These are phyloP conservation scores for Plecturocebus donacophilus DNA, from an alignment of 2,113 vertebrate genomes.

Conservation along the genomic window DNA sequence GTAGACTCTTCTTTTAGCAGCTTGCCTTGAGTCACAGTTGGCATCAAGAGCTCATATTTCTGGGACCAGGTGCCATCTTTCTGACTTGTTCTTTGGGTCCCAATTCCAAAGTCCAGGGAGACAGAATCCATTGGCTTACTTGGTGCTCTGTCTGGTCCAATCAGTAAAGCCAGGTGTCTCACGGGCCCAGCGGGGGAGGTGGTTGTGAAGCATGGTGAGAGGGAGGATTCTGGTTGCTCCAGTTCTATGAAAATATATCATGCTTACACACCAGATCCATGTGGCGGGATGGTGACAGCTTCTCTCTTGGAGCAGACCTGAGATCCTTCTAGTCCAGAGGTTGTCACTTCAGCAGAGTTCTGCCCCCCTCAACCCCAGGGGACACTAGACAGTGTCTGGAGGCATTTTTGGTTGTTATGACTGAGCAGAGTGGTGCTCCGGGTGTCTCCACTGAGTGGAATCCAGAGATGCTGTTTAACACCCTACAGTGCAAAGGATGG, in stretches of 20 bases:
- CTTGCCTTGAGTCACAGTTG: not conserved
- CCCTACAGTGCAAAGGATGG: not conserved
- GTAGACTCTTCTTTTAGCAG: not conserved
- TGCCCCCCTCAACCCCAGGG: not conserved
- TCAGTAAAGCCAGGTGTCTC: not conserved
- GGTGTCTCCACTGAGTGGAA: not conserved
- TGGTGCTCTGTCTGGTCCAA: not conserved
- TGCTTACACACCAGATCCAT: not conserved
- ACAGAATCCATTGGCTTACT: not conserved
- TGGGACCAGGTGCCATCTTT: not conserved
- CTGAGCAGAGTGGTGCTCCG: not conserved
- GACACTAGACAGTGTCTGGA: not conserved
- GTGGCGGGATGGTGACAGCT: not conserved
- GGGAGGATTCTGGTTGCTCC: not conserved
- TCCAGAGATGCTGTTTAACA: not conserved
- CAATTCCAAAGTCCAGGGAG: not conserved
- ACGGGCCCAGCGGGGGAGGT: fast-evolving
- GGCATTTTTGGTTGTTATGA: not conserved
- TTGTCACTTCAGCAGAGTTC: not conserved
- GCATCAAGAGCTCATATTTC: not conserved
- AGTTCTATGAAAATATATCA: not conserved
- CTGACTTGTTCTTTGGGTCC: not conserved
- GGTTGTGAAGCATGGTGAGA: not conserved
- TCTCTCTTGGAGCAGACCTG: not conserved
- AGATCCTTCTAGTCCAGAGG: not conserved